Percentiles rank a stretch among this genome's conserved stretches.
phyloP scores from a whole-genome alignment of 2,797 vertebrate species.

The Labroides dimidiatus region DNA sequence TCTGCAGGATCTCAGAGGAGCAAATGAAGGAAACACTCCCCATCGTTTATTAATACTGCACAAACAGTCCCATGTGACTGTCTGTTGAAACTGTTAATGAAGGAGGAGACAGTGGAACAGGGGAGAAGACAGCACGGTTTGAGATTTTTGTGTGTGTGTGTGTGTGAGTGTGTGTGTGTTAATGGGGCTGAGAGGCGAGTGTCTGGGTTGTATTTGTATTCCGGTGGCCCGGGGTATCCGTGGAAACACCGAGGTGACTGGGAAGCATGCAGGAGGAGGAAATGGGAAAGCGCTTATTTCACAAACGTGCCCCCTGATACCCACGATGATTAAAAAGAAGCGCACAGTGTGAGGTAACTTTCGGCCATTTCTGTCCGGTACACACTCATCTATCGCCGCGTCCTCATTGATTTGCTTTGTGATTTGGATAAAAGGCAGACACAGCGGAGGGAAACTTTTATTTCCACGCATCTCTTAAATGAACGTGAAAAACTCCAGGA shows the following conservation, averaged over 20 bases:
- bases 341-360: slow-evolving; percentile 75
- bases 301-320: slow-evolving; percentile 78
- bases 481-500: background rate
- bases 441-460: background rate
- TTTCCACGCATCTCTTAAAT: background rate
- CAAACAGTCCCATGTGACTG: slow-evolving; percentile 59
- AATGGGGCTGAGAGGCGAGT: slow-evolving; percentile 75
- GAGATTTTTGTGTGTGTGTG: slow-evolving; percentile 30
- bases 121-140: slow-evolving; percentile 64
- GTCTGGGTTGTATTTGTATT: slow-evolving; percentile 90
- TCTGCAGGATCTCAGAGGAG: slow-evolving; percentile 26
- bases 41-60: slow-evolving; percentile 55
- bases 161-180: slow-evolving; percentile 43
- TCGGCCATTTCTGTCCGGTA: slow-evolving; percentile 62
- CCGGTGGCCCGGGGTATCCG: slow-evolving; percentile 87
- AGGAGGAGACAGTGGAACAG: slow-evolving; percentile 73
- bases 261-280: slow-evolving; percentile 89
- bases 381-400: slow-evolving; percentile 22
- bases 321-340: slow-evolving; percentile 78
- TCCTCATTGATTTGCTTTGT: slow-evolving; percentile 11
- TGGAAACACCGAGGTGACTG: slow-evolving; percentile 93
- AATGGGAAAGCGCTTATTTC: slow-evolving; percentile 80
- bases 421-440: background rate
- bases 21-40: slow-evolving; percentile 37
- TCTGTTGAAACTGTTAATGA: slow-evolving; percentile 78